These are phyloP conservation scores for Poeciliopsis prolifica DNA, from an alignment of 2,113 vertebrate genomes.

Conservation along the genomic window DNA sequence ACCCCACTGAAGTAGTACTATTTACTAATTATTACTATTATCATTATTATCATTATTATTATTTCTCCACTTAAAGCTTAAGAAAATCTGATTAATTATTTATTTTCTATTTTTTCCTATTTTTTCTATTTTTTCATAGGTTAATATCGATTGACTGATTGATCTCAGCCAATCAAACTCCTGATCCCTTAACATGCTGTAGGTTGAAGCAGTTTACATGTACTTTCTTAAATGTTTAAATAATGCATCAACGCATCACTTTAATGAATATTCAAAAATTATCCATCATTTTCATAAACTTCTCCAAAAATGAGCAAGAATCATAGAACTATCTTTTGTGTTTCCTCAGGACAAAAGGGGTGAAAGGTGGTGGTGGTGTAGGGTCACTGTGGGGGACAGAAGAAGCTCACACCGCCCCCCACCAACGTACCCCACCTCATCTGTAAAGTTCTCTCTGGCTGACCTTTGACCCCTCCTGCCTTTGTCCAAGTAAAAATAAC, in stretches of 20 bases:
- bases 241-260: not conserved
- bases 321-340: conserved; percentile 60
- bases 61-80: no score
- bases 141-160: no score
- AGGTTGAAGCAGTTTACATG: no score
- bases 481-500: conserved; percentile 79
- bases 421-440: conserved; percentile 49
- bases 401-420: conserved; percentile 53
- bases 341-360: conserved; percentile 70
- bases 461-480: conserved; percentile 76
- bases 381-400: conserved; percentile 61
- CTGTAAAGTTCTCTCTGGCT: conserved; percentile 68
- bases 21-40: no score
- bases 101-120: no score
- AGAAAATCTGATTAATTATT: no score
- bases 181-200: not conserved
- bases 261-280: not conserved
- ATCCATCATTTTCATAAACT: not conserved
- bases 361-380: conserved; percentile 60
- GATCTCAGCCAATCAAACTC: not conserved
- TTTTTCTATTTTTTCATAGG: no score
- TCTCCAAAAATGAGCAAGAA: not conserved
- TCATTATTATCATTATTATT: no score
- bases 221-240: not conserved
- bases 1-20: no score